Conservation (phyloP, 30 jellyfish, hydroid and myxozoan genomes). For the Clytia hemisphaerica region DNA sequence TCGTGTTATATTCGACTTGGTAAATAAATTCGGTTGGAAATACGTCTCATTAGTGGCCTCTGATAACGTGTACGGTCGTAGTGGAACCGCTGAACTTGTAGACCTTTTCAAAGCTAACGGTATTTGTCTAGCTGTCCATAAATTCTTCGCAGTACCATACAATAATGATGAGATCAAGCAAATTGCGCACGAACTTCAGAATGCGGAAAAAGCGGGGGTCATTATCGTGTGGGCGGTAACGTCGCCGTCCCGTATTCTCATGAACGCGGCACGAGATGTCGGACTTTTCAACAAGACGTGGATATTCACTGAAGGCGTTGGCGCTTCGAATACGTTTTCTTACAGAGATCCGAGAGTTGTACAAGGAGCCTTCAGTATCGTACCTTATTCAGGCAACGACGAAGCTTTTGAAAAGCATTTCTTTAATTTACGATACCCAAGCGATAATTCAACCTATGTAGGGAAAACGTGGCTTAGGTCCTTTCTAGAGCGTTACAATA, state of each 20-base stretch:
- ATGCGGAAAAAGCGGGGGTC: neutral
- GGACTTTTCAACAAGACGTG: neutral
- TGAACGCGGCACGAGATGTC: neutral
- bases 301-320: constrained; percentile 12
- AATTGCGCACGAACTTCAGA: neutral
- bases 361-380: constrained; percentile 1
- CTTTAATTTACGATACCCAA: neutral
- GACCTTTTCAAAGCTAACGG: neutral
- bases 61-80: constrained; percentile 24
- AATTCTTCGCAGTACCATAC: neutral
- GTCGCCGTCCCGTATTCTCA: neutral
- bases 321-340: neutral
- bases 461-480: neutral
- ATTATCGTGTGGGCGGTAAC: constrained; percentile 5
- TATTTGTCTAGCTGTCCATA: constrained; percentile 11
- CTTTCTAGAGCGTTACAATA: neutral
- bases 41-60: constrained; percentile 13
- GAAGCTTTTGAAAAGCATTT: neutral
- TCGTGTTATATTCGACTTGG: neutral
- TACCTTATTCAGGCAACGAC: constrained; percentile 5
- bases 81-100: neutral
- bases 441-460: neutral
- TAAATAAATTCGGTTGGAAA: constrained; percentile 5
- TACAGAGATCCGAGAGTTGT: neutral
- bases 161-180: neutral